phyloP scores from a whole-genome alignment of 2,888 invertebrate genomes.

The Buathra laborator region DNA sequence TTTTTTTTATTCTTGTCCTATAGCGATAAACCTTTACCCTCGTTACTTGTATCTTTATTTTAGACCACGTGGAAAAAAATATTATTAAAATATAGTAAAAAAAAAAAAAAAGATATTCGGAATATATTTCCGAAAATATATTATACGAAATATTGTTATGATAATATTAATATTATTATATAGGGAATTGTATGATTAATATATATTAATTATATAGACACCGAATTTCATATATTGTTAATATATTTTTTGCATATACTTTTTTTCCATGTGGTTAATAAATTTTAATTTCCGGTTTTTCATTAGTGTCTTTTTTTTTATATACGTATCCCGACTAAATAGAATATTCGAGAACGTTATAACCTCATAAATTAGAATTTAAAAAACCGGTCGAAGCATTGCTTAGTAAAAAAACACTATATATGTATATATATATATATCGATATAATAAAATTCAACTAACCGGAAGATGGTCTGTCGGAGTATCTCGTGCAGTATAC shows the following conservation, averaged over 20 bases:
- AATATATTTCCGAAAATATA: no score
- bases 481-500: slow-evolving; percentile 99
- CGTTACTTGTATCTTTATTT: no score
- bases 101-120: no score
- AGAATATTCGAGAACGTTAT: background rate
- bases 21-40: no score
- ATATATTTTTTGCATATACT: background rate
- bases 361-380: background rate
- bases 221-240: no score
- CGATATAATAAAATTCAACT: slow-evolving; percentile 31
- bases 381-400: slow-evolving; percentile 4
- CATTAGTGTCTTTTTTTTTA: background rate
- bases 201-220: no score
- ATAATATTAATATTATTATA: no score
- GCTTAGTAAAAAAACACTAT: background rate
- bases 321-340: background rate
- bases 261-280: background rate
- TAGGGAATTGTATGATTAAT: no score
- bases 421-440: background rate
- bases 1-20: no score
- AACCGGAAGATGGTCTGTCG: slow-evolving; percentile 93
- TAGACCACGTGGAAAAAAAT: no score
- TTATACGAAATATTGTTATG: no score
- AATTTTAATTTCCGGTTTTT: background rate
- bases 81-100: no score